Evolutionary conservation across 1,140 invertebrate species (phyloP).

Genomic region (Ostrea denselamellosa): DNA sequence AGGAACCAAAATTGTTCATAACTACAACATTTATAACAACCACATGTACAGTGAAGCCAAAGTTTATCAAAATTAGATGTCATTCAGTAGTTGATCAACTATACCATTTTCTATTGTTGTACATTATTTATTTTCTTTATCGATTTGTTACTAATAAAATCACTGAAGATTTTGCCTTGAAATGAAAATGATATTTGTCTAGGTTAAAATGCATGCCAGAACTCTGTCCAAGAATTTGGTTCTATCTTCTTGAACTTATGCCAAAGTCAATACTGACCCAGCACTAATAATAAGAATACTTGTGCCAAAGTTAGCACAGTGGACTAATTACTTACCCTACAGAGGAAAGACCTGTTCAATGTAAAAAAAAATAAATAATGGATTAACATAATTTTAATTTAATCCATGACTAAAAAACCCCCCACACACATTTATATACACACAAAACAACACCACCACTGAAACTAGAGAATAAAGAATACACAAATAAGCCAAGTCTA

Average conservation of each 20-base stretch:
- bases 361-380: too few species aligned
- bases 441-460: too few species aligned
- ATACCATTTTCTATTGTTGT: background rate
- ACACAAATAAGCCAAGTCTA: too few species aligned
- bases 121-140: background rate
- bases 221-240: background rate
- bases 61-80: slow-evolving; percentile 32
- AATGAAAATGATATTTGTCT: background rate
- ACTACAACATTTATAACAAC: slow-evolving; percentile 42
- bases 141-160: background rate
- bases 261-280: slow-evolving; percentile 21
- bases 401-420: too few species aligned
- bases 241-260: background rate
- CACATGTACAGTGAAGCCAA: slow-evolving; percentile 37
- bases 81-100: background rate
- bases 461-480: too few species aligned
- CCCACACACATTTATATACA: too few species aligned
- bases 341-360: background rate
- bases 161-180: background rate
- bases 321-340: background rate
- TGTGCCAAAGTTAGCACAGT: background rate
- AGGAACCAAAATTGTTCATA: background rate
- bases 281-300: background rate
- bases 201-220: background rate
- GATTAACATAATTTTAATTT: background rate